These are phyloP conservation scores for Thera britannica DNA, from an alignment of 2,888 invertebrate genomes.

Conservation along the genomic window DNA sequence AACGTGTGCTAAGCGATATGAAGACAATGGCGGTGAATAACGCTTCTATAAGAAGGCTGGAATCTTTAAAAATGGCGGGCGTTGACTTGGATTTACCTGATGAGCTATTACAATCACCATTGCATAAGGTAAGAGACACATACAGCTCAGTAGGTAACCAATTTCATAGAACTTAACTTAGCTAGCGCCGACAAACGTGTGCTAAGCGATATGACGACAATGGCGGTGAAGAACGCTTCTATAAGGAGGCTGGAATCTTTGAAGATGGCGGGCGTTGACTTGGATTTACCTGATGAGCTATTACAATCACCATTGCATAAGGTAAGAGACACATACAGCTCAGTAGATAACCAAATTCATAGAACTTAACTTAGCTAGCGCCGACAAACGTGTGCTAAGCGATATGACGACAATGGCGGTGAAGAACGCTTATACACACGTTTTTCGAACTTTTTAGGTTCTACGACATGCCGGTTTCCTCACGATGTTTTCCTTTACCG, in stretches of 20 bases:
- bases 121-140: slow-evolving; percentile 71
- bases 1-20: slow-evolving; percentile 86
- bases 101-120: slow-evolving; percentile 86
- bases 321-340: background rate
- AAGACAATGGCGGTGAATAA: slow-evolving; percentile 87
- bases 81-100: slow-evolving; percentile 87
- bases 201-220: slow-evolving; percentile 88
- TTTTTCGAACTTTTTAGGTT: no score
- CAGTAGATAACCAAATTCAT: no score
- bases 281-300: slow-evolving; percentile 85
- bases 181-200: slow-evolving; percentile 82
- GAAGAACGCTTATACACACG: slow-evolving; percentile 82
- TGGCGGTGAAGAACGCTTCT: slow-evolving; percentile 86
- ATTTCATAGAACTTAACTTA: slow-evolving; percentile 53
- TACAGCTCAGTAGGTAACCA: no score
- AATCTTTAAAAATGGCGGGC: slow-evolving; percentile 87
- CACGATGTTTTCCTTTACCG: no score
- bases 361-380: slow-evolving; percentile 73
- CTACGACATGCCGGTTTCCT: no score
- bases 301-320: slow-evolving; percentile 88
- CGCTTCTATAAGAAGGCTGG: slow-evolving; percentile 84
- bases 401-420: slow-evolving; percentile 89
- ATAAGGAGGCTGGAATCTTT: slow-evolving; percentile 85
- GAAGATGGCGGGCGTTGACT: slow-evolving; percentile 87
- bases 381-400: slow-evolving; percentile 83